A percentile compares a stretch with the other conserved stretches of the same genome.
phyloP scores from a whole-genome alignment of 2,797 vertebrate species.

The Phyllotis vaccarum region DNA sequence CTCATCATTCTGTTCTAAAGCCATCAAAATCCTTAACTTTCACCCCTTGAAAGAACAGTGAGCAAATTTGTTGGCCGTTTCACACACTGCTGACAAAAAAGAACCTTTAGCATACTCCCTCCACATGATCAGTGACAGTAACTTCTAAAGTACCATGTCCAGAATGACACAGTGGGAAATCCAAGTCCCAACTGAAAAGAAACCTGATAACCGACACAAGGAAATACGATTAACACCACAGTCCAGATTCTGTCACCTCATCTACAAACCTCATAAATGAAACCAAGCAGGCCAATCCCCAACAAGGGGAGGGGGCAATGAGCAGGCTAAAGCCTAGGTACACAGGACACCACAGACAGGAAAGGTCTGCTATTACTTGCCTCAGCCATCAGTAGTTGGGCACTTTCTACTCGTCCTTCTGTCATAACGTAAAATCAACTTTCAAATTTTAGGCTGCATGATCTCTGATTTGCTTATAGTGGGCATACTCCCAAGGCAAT shows the following conservation, averaged over 20 bases:
- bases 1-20: neutral
- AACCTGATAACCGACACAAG: constrained; percentile 47
- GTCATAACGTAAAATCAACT: neutral
- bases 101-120: neutral
- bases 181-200: constrained; percentile 17
- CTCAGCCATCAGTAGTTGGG: neutral
- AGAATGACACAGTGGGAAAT: constrained; percentile 35
- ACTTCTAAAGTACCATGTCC: neutral
- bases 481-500: neutral
- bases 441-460: neutral
- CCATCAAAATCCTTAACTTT: neutral
- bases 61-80: neutral
- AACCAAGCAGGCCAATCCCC: constrained; percentile 59
- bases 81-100: constrained; percentile 49
- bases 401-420: neutral
- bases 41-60: neutral
- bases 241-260: constrained; percentile 54
- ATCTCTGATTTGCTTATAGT: neutral
- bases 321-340: neutral
- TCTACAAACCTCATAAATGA: constrained; percentile 55
- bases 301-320: neutral
- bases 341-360: neutral
- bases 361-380: neutral
- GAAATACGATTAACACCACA: constrained; percentile 28
- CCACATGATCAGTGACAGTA: neutral